Base-by-base conservation (phyloP, 2,797 vertebrate species). In the Tapera naevia region DNA sequence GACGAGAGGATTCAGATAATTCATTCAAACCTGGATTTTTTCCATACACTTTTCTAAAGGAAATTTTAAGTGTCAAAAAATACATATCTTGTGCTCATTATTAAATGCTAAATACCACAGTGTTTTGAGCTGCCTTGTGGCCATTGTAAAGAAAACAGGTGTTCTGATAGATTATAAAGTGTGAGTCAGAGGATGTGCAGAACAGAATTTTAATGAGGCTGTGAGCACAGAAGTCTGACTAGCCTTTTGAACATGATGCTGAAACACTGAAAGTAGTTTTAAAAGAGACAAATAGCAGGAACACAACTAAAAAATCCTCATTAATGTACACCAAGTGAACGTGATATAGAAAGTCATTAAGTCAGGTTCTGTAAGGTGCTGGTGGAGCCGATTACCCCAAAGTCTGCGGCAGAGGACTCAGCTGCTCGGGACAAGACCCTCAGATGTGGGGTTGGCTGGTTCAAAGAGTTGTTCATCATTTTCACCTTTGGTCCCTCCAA, bases 81-180 rank as follows among this genome's bases (percentile, higher is more conserved):
- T 98, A 98, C 97, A 97, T 98, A 98, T 98, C 98, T 98, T 96
- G 92, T 96, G 97, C 98, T 98, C 97, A 98, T 98, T 98, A 98
- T 98, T 98, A 98, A 98, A 98, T 98, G 98, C 97, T 98, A 98
- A 98, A 98, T 98, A 98, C 97, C 98, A 98, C 97, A 98, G 98
- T 98, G 98, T 98, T 98, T 98, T 98, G 97, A 98, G 98, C 97
- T 98, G 98, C 98, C 98, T 98, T 96, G 97, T 98, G 98, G 98
- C 98, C 97, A 98, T 98, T 98, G 98, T 98, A 98, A 98, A 98
- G 98, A 98, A 98, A 98, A 98, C 98, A 98, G 98, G 98, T 98
- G 98, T 98, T 98, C 98, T 97, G 97, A 98, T 98, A 98, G 98
- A 98, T 98, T 98, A 98, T 98, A 97, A 98, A 98, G 97, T 97